These are phyloP conservation scores for Drosophila guanche DNA, from an alignment of 1,140 invertebrate genomes.

Conservation along the genomic window DNA sequence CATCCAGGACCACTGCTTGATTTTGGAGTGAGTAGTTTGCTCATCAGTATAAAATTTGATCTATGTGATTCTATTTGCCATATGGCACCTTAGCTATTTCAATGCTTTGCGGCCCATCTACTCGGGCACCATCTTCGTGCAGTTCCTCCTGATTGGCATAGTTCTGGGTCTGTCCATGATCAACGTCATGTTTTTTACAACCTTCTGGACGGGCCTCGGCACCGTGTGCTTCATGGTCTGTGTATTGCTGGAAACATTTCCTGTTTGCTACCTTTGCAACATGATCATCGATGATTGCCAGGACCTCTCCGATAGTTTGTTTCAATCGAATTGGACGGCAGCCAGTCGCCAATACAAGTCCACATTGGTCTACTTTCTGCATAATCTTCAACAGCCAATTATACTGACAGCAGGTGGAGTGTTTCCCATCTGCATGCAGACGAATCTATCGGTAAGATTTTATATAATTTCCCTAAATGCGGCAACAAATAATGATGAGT, in stretches of 20 bases:
- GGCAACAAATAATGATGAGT: not conserved
- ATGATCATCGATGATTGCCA: conserved; percentile 43
- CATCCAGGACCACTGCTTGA: conserved; percentile 52
- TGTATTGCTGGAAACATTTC: conserved; percentile 51
- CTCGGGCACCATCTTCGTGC: conserved; percentile 40
- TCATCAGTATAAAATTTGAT: not conserved
- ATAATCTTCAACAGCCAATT: conserved; percentile 62
- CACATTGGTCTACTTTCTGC: conserved; percentile 44
- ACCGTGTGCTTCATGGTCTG: conserved; percentile 28
- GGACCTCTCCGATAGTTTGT: conserved; percentile 42
- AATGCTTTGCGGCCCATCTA: conserved; percentile 38
- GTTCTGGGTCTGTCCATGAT: conserved; percentile 38
- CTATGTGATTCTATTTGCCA: no score
- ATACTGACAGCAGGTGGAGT: conserved; percentile 48
- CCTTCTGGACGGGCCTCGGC: conserved; percentile 25
- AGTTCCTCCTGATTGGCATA: conserved; percentile 35
- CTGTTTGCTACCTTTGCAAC: conserved; percentile 64
- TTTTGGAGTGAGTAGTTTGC: conserved; percentile 46
- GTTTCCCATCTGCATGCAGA: conserved; percentile 48
- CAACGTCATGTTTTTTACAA: conserved; percentile 43
- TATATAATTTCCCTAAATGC: not conserved
- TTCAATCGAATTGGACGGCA: conserved; percentile 57
- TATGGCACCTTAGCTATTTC: conserved; percentile 35
- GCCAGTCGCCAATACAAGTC: conserved; percentile 40
- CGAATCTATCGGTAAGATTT: conserved; percentile 51